phyloP scores from a whole-genome alignment of 2,888 invertebrate genomes.

The Agriopis marginaria region DNA sequence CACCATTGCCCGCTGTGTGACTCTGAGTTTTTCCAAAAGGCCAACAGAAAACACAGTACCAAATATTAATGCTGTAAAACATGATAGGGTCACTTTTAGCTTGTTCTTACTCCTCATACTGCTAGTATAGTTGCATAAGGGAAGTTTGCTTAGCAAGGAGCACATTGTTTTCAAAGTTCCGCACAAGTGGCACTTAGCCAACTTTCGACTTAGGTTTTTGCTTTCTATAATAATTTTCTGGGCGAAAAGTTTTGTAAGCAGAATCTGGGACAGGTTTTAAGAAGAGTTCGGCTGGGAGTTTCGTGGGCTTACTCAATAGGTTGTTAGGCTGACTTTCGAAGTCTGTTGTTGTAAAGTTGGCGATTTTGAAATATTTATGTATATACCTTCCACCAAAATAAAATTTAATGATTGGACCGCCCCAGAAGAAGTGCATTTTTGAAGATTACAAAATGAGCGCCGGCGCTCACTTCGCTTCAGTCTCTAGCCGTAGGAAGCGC shows the following conservation, averaged over 20 bases:
- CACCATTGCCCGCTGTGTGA: too few relatives aligned
- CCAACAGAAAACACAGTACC: too few relatives aligned
- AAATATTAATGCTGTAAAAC: too few relatives aligned
- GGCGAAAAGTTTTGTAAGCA: constrained; percentile 33
- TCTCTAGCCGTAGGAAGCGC: too few relatives aligned
- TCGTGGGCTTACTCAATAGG: not conserved
- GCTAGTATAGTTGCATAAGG: constrained; percentile 12
- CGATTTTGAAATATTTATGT: not conserved
- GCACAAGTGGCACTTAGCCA: constrained; percentile 59
- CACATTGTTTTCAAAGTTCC: constrained; percentile 59
- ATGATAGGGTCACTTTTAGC: too few relatives aligned
- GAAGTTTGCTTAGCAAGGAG: constrained; percentile 44
- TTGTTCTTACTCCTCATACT: constrained; percentile 6
- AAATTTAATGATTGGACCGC: too few relatives aligned
- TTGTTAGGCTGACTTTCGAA: not conserved
- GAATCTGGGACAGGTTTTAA: constrained; percentile 33
- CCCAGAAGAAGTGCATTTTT: too few relatives aligned
- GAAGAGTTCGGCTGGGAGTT: not conserved
- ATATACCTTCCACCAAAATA: too few relatives aligned
- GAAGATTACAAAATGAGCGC: too few relatives aligned
- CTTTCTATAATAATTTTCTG: constrained; percentile 43
- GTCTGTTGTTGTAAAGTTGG: not conserved
- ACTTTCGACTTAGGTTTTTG: constrained; percentile 53
- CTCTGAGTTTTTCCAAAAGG: too few relatives aligned
- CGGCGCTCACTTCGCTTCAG: too few relatives aligned